phyloP scores from a whole-genome alignment of 2,797 vertebrate species.

The Neostethus bicornis region DNA sequence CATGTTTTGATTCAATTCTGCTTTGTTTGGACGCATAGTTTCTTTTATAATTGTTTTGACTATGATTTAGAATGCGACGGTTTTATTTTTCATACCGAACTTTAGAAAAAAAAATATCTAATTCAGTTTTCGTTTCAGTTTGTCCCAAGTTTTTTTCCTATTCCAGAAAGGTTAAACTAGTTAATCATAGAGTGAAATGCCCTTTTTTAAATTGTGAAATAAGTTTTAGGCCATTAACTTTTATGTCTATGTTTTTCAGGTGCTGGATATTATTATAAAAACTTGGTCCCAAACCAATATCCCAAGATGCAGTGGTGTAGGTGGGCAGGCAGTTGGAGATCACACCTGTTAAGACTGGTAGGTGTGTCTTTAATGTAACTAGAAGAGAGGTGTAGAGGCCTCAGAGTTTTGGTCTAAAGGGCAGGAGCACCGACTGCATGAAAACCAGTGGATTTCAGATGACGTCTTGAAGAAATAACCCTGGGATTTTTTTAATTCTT shows the following conservation, averaged over 20 bases:
- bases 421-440: conserved; percentile 40
- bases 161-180: not conserved
- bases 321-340: conserved; percentile 79
- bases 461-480: conserved; percentile 19
- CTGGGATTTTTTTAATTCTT: conserved; percentile 1
- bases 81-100: conserved; percentile 40
- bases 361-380: conserved; percentile 53
- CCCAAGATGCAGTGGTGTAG: conserved; percentile 81
- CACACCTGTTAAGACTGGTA: conserved; percentile 79
- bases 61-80: conserved; percentile 11
- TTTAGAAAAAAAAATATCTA: conserved; percentile 22
- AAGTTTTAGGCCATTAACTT: conserved; percentile 13
- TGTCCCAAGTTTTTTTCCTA: conserved; percentile 6
- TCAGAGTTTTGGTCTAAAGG: conserved; percentile 56
- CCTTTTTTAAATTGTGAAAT: not conserved
- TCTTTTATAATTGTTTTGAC: conserved; percentile 34
- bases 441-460: not conserved
- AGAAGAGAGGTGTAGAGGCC: conserved; percentile 19
- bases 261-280: conserved; percentile 13
- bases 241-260: conserved; percentile 34
- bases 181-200: conserved; percentile 1
- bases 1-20: conserved; percentile 10
- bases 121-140: not conserved
- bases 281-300: conserved; percentile 68
- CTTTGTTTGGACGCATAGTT: conserved; percentile 5